Conservation (phyloP, 2,888 invertebrate genomes). For the Coremacera marginata region DNA sequence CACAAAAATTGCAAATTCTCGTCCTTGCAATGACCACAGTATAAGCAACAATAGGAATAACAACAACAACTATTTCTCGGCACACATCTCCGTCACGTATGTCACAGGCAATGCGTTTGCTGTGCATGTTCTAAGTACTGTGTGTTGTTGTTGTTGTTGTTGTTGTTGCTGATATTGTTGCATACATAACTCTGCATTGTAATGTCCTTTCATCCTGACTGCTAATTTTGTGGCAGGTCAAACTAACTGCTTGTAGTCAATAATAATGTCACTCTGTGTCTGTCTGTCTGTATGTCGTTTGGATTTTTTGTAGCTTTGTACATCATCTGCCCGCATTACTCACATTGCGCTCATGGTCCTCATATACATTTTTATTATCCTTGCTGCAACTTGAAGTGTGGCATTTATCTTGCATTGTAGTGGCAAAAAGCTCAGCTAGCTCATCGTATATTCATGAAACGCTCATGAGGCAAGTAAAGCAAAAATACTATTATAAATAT, state of each 20-base stretch:
- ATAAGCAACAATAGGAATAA: not conserved
- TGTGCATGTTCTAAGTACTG: not conserved
- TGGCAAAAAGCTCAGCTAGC: not conserved
- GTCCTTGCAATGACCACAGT: not conserved
- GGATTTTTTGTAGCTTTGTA: not conserved
- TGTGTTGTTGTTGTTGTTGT: not conserved
- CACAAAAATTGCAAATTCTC: not conserved
- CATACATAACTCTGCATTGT: not conserved
- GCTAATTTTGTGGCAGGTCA: not conserved
- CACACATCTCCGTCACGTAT: constrained; percentile 2
- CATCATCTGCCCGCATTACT: not conserved
- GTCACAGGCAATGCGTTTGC: constrained; percentile 10
- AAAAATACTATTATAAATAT: not conserved
- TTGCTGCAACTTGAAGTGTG: not conserved
- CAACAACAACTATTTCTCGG: not conserved
- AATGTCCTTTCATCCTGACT: not conserved
- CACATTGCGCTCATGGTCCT: not conserved
- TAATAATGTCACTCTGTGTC: constrained; percentile 1
- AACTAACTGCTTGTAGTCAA: not conserved
- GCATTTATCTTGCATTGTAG: not conserved
- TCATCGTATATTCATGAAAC: constrained; percentile 28
- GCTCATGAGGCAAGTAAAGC: not conserved
- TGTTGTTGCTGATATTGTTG: not conserved
- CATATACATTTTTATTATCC: not conserved
- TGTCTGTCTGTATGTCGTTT: not conserved